Evolutionary conservation across 2,888 invertebrate genomes (phyloP).

Genomic region (Aporophyla nigra): DNA sequence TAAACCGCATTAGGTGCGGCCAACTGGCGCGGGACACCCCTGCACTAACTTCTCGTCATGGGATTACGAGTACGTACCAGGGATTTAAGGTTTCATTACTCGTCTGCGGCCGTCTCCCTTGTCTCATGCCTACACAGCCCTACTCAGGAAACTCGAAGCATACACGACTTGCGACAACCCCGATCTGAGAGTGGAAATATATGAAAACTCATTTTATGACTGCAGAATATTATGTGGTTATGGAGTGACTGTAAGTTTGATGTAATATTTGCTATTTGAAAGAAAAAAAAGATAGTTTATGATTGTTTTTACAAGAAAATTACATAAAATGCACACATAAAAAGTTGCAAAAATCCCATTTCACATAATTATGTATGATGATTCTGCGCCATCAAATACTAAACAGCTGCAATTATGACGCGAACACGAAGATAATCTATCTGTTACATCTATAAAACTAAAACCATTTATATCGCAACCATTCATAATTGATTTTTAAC

Average conservation of each 20-base stretch:
- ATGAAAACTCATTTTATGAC: no score
- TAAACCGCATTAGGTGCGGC: constrained; percentile 89
- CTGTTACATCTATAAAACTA: constrained; percentile 19
- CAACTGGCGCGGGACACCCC: constrained; percentile 85
- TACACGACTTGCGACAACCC: background rate
- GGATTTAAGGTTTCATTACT: constrained; percentile 91
- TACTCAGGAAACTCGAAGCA: constrained; percentile 65
- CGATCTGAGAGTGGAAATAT: background rate
- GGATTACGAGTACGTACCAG: constrained; percentile 90
- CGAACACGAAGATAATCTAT: constrained; percentile 11
- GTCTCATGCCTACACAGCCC: constrained; percentile 59
- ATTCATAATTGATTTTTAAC: constrained; percentile 5
- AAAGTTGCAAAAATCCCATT: background rate
- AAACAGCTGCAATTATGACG: constrained; percentile 15
- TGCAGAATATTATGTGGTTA: background rate
- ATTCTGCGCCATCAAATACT: background rate
- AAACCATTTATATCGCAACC: background rate
- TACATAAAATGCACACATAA: no score
- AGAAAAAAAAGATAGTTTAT: no score
- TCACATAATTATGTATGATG: constrained; percentile 2
- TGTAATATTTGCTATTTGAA: background rate
- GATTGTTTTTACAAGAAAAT: no score
- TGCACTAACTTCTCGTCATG: constrained; percentile 86
- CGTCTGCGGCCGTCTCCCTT: constrained; percentile 75
- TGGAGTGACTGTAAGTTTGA: background rate